Percentiles rank a stretch among this genome's conserved stretches.
Conservation (phyloP, 2,888 invertebrate genomes). For the Belgica antarctica region DNA sequence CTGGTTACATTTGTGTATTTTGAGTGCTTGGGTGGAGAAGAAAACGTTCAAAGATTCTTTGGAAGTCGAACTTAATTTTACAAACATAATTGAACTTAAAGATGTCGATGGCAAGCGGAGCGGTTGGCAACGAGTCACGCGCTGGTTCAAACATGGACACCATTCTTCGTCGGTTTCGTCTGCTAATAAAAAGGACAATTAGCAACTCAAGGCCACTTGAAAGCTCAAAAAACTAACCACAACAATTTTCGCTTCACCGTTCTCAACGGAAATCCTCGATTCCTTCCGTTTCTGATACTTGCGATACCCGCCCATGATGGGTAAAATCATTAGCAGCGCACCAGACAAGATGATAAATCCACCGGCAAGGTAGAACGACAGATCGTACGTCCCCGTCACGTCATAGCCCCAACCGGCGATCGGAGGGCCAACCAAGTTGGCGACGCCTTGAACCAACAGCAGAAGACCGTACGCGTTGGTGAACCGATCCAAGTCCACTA, state of each 20-base stretch:
- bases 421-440: slow-evolving; percentile 86
- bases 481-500: slow-evolving; percentile 85
- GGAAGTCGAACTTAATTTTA: too few species aligned
- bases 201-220: too few species aligned
- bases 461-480: slow-evolving; percentile 88
- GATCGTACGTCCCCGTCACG: slow-evolving; percentile 70
- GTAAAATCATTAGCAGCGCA: slow-evolving; percentile 46
- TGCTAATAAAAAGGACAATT: too few species aligned
- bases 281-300: slow-evolving; percentile 56
- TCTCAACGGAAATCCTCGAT: background rate
- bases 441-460: slow-evolving; percentile 83
- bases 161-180: background rate
- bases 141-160: background rate
- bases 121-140: background rate
- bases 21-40: too few species aligned
- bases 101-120: background rate
- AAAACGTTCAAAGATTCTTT: too few species aligned
- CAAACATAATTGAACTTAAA: too few species aligned
- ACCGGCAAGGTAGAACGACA: slow-evolving; percentile 79
- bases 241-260: background rate
- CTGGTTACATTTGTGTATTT: too few species aligned
- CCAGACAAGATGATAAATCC: slow-evolving; percentile 61
- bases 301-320: slow-evolving; percentile 46
- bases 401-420: slow-evolving; percentile 83
- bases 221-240: background rate